Evolutionary conservation across 2,888 invertebrate species (phyloP), one percentile per base, ranked within the genome.

Genomic region (Acronicta alni): DNA sequence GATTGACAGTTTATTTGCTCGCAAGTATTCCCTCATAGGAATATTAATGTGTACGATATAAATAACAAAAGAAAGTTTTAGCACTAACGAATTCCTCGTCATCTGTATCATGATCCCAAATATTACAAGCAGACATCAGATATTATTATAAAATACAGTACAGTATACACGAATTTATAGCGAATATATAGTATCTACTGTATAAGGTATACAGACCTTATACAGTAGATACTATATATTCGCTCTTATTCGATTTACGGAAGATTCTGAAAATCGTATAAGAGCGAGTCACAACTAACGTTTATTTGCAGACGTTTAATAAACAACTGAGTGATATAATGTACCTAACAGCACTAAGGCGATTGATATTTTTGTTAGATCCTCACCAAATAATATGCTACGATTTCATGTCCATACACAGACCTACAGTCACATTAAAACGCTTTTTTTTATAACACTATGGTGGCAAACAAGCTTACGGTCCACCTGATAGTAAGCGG

Each of bases 271-370:
- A 51, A 58, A 56, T 55, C 37, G 56, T 51, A 37, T 15, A 44
- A 35, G 49, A 62, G 17, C 38, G 43, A 49, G 26, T 47, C 46
- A 54, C 26, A 46, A 58, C 46, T 46, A 30, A 47, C 35, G 35
- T 66, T 62, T 67, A 67, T 58, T 64, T 57, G 23, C 43, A 51
- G 57, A 58, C 52, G 46, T 48, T 63, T 43, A 53, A n/a, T n/a
- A n/a, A n/a, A n/a, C n/a, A n/a, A n/a, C n/a, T 56, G 52, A 52
- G 45, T 20, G 10, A 23, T 32, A 16, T 17, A 38, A 32, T 38
- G 55, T 47, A 68, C 54, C 51, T 47, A 69, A 54, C 57, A 57
- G 37, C 49, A 69, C 51, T 67, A 44, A 67, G 63, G 64, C 57
- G 23, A n/a, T n/a, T n/a, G n/a, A 63, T 63, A 64, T 35, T 35